A percentile compares a stretch with the other conserved stretches of the same genome.
These are phyloP conservation scores for Lasaia peninsularis DNA, from an alignment of 1,140 invertebrate species.

Conservation along the genomic window DNA sequence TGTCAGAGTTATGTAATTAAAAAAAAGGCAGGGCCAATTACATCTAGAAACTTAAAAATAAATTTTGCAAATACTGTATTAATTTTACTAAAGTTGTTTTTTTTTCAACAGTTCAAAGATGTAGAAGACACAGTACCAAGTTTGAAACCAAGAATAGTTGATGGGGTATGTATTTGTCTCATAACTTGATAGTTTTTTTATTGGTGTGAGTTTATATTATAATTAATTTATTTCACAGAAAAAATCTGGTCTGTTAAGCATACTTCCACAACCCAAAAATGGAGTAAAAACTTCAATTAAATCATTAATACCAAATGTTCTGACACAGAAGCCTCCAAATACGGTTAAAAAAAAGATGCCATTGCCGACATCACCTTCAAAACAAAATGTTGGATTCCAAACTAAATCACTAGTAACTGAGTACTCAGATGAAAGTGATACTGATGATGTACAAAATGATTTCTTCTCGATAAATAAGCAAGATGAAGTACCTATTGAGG, in stretches of 20 bases:
- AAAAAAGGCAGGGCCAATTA: no score
- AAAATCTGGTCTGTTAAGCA: slow-evolving; percentile 73
- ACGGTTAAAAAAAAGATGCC: slow-evolving; percentile 41
- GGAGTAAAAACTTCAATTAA: slow-evolving; percentile 38
- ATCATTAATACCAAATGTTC: slow-evolving; percentile 52
- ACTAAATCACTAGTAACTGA: slow-evolving; percentile 30
- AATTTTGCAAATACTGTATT: no score
- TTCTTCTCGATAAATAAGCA: slow-evolving; percentile 78
- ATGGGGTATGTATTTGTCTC: slow-evolving; percentile 44
- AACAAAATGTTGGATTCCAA: slow-evolving; percentile 34
- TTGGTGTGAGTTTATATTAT: not conserved
- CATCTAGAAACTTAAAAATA: no score
- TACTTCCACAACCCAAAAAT: slow-evolving; percentile 77
- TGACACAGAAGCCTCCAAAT: slow-evolving; percentile 50
- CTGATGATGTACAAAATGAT: slow-evolving; percentile 68
- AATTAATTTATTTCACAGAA: slow-evolving; percentile 44
- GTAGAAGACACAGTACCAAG: slow-evolving; percentile 61
- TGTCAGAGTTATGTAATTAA: no score
- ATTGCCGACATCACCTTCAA: slow-evolving; percentile 33
- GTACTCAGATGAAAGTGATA: slow-evolving; percentile 69
- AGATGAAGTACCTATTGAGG: slow-evolving; percentile 34
- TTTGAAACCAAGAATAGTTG: slow-evolving; percentile 53
- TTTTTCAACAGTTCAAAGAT: slow-evolving; percentile 75
- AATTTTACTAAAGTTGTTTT: slow-evolving; percentile 18
- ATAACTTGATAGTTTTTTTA: slow-evolving; percentile 11